A percentile compares a stretch with the other conserved stretches of the same genome.
Conservation (phyloP, 2,888 invertebrate genomes). For the Netelia melanura region DNA sequence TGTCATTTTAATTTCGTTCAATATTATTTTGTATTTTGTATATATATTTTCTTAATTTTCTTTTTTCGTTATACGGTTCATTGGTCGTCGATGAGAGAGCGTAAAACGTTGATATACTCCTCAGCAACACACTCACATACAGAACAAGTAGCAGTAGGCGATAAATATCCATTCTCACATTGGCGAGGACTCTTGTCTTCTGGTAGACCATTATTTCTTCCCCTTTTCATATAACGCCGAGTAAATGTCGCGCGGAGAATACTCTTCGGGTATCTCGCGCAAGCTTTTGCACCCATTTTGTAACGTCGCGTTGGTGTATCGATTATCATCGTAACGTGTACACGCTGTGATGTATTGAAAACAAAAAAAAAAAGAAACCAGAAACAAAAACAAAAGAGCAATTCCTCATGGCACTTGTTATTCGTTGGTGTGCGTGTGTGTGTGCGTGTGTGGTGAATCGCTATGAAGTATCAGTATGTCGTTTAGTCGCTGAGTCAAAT, state of each 20-base stretch:
- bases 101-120: slow-evolving; percentile 17
- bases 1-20: background rate
- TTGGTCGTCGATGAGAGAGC: slow-evolving; percentile 45
- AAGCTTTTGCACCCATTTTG: slow-evolving; percentile 44
- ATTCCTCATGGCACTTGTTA: slow-evolving; percentile 46
- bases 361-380: background rate
- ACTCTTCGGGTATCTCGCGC: slow-evolving; percentile 12
- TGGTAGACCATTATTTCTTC: slow-evolving; percentile 17
- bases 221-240: slow-evolving; percentile 34
- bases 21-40: background rate
- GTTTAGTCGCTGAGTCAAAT: slow-evolving; percentile 39
- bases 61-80: slow-evolving; percentile 21
- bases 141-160: slow-evolving; percentile 49
- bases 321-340: slow-evolving; percentile 35
- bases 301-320: slow-evolving; percentile 26
- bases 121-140: slow-evolving; percentile 54
- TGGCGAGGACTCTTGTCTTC: slow-evolving; percentile 24
- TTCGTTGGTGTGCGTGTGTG: slow-evolving; percentile 60
- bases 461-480: slow-evolving; percentile 48
- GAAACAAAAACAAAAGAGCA: slow-evolving; percentile 7
- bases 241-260: slow-evolving; percentile 33
- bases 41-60: slow-evolving; percentile 2
- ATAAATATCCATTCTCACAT: slow-evolving; percentile 27
- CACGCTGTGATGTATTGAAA: slow-evolving; percentile 19
- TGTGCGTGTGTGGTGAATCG: slow-evolving; percentile 47